phyloP scores from a whole-genome alignment of 2,888 invertebrate genomes.

The Timema podura region DNA sequence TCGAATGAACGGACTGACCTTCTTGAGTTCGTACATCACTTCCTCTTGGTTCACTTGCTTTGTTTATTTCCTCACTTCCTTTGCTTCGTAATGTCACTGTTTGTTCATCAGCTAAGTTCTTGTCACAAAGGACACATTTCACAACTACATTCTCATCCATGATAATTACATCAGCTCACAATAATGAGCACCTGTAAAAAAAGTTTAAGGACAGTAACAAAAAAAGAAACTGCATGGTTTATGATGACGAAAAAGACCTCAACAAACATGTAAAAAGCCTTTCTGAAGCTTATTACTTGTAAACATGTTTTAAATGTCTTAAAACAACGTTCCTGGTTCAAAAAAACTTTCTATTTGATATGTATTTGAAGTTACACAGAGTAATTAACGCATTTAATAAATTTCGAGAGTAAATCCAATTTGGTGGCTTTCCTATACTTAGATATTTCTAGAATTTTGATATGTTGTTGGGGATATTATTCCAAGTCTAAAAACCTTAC shows the following conservation, averaged over 20 bases:
- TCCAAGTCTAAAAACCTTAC: background rate
- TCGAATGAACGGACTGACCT: too few species aligned
- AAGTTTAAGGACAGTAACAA: too few species aligned
- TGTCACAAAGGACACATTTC: background rate
- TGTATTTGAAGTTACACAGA: background rate
- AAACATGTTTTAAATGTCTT: background rate
- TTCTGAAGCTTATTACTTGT: background rate
- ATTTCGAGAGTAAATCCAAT: background rate
- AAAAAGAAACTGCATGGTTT: background rate
- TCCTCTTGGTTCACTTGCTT: too few species aligned
- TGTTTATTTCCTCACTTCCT: background rate
- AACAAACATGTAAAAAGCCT: background rate
- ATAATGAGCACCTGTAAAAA: background rate
- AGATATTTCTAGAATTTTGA: constrained; percentile 2
- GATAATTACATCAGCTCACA: background rate
- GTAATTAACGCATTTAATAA: background rate
- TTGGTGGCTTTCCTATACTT: background rate
- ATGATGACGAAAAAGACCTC: background rate
- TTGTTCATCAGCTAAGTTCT: background rate
- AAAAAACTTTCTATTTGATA: too few species aligned
- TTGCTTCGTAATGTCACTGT: background rate
- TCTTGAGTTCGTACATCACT: too few species aligned
- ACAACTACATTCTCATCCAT: background rate
- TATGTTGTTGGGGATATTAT: background rate
- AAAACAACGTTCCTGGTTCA: too few species aligned